A percentile compares a stretch with the other conserved stretches of the same genome.
Conservation (phyloP, 2,888 invertebrate genomes). For the Microplitis deprimator region DNA sequence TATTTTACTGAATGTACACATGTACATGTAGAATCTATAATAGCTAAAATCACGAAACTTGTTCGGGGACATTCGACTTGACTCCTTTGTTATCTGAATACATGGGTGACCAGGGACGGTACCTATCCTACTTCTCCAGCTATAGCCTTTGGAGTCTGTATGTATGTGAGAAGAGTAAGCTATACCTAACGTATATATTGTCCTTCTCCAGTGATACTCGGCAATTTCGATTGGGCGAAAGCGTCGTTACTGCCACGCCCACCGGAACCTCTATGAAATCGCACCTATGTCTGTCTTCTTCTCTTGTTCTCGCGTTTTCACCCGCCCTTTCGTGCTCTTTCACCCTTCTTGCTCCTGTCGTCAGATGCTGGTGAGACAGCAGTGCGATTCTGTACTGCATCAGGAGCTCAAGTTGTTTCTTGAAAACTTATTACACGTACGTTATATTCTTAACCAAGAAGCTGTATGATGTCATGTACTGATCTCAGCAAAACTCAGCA, state of each 20-base stretch:
- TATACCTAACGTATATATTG: constrained; percentile 61
- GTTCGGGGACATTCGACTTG: constrained; percentile 37
- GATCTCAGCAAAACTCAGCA: not conserved
- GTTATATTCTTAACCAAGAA: not conserved
- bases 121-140: constrained; percentile 22
- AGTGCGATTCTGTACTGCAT: not conserved
- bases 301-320: constrained; percentile 48
- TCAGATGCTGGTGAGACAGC: not conserved
- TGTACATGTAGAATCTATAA: constrained; percentile 8
- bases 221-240: constrained; percentile 68
- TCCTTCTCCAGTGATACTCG: constrained; percentile 66
- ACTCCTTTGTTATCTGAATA: constrained; percentile 41
- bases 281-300: constrained; percentile 49
- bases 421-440: not conserved
- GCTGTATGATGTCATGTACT: not conserved
- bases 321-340: constrained; percentile 42
- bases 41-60: constrained; percentile 14
- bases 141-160: constrained; percentile 15
- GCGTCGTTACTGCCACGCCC: constrained; percentile 66
- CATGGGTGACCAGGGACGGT: constrained; percentile 33
- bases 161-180: constrained; percentile 28
- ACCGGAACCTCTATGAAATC: constrained; percentile 52
- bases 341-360: constrained; percentile 46
- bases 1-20: constrained; percentile 1
- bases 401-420: not conserved